These are phyloP conservation scores for Myripristis jacobus DNA, from an alignment of 2,797 vertebrate species.

Conservation along the genomic window DNA sequence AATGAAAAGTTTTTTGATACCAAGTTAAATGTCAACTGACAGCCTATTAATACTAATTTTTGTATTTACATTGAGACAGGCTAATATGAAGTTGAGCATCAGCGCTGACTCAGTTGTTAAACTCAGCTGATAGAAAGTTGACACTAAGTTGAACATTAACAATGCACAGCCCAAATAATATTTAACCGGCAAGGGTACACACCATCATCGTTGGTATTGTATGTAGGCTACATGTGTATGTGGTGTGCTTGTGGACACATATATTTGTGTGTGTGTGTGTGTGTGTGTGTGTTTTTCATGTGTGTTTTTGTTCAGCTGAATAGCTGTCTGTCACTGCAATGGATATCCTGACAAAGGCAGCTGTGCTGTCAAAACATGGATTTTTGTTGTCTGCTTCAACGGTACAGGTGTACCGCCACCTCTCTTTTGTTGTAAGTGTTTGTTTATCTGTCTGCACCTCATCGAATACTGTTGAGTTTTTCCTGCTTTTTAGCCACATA, in stretches of 20 bases:
- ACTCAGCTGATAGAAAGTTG: too few relatives aligned
- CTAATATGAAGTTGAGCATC: too few relatives aligned
- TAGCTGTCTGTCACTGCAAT: slow-evolving; percentile 40
- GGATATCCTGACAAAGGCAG: slow-evolving; percentile 37
- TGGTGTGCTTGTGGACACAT: slow-evolving; percentile 16
- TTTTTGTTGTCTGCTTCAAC: slow-evolving; percentile 41
- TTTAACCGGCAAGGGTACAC: not conserved
- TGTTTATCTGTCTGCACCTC: slow-evolving; percentile 51
- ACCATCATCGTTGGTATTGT: too few relatives aligned
- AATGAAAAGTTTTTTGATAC: too few relatives aligned
- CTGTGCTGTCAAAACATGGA: slow-evolving; percentile 51
- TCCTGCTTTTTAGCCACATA: slow-evolving; percentile 28
- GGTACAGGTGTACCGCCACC: slow-evolving; percentile 55
- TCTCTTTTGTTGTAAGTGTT: slow-evolving; percentile 26
- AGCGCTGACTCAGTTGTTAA: too few relatives aligned
- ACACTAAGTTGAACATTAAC: too few relatives aligned
- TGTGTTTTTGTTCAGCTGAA: slow-evolving; percentile 26
- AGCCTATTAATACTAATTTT: too few relatives aligned
- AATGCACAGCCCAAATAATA: too few relatives aligned
- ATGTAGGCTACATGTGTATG: not conserved
- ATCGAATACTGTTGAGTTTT: slow-evolving; percentile 20
- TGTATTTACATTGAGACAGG: too few relatives aligned
- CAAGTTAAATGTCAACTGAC: too few relatives aligned
- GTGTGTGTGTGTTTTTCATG: slow-evolving; percentile 3
- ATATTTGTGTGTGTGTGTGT: not conserved